Conservation (phyloP, 2,797 vertebrate species). For the Eleutherodactylus coqui region DNA sequence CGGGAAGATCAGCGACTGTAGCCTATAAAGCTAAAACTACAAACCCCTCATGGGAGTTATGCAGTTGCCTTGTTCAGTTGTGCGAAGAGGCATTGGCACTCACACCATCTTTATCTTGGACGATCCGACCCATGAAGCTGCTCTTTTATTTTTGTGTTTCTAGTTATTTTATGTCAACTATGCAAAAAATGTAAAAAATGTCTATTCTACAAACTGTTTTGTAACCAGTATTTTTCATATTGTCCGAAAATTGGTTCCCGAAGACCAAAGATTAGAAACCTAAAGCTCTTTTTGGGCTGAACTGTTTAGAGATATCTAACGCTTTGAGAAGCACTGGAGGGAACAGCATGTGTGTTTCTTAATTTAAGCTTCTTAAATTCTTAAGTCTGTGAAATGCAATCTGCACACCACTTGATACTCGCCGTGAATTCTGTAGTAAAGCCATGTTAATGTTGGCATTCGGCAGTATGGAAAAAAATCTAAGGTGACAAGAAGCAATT, state of each 20-base stretch:
- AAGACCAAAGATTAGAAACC: constrained; percentile 1
- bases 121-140: too few species aligned
- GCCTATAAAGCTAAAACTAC: too few species aligned
- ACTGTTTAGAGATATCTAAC: constrained; percentile 3
- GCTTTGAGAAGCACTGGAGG: constrained; percentile 36
- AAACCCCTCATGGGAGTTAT: too few species aligned
- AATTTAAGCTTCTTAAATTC: constrained; percentile 54
- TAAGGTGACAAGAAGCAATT: constrained; percentile 55
- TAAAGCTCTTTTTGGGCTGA: not conserved
- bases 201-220: not conserved
- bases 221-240: not conserved
- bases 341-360: constrained; percentile 47
- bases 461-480: constrained; percentile 23
- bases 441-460: constrained; percentile 41
- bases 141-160: not conserved
- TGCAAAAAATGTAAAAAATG: not conserved
- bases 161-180: not conserved
- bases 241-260: not conserved
- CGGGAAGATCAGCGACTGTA: too few species aligned
- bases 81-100: too few species aligned
- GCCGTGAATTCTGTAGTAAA: constrained; percentile 43
- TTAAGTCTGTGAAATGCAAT: constrained; percentile 51
- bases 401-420: constrained; percentile 31
- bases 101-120: too few species aligned
- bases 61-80: too few species aligned